These are phyloP conservation scores for Ips typographus DNA, from an alignment of 1,140 invertebrate species.

Conservation along the genomic window DNA sequence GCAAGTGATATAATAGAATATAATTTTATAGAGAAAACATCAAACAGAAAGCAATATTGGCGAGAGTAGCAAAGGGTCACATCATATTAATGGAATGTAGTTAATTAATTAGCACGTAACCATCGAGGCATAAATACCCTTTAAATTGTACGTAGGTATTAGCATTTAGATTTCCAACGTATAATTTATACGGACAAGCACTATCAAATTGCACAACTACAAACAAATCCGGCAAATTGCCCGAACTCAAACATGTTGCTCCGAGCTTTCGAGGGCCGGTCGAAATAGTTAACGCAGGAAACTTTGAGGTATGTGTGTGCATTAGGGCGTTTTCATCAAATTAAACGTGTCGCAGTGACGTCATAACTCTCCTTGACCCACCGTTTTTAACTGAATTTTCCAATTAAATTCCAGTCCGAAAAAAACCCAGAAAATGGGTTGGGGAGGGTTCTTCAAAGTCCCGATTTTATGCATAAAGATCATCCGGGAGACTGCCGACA, in stretches of 20 bases:
- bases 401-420: not conserved
- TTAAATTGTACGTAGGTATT: not conserved
- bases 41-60: too few relatives aligned
- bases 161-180: not conserved
- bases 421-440: not conserved
- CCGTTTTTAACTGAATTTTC: too few relatives aligned
- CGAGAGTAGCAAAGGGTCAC: too few relatives aligned
- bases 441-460: not conserved
- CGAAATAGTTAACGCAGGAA: conserved; percentile 11
- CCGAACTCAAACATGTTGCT: conserved; percentile 12
- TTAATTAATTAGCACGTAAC: too few relatives aligned
- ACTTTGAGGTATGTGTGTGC: conserved; percentile 1
- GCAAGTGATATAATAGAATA: too few relatives aligned
- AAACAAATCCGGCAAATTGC: conserved; percentile 13
- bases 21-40: too few relatives aligned
- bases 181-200: conserved; percentile 5
- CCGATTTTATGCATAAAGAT: conserved; percentile 2
- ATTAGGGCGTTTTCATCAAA: too few relatives aligned
- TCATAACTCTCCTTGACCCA: not conserved
- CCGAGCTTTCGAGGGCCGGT: conserved; percentile 4
- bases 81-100: too few relatives aligned
- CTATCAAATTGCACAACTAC: conserved; percentile 4
- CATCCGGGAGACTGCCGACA: not conserved
- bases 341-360: too few relatives aligned
- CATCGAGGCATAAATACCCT: not conserved